Conservation (phyloP, 2,888 invertebrate genomes). For the Cryptus viduatorius region DNA sequence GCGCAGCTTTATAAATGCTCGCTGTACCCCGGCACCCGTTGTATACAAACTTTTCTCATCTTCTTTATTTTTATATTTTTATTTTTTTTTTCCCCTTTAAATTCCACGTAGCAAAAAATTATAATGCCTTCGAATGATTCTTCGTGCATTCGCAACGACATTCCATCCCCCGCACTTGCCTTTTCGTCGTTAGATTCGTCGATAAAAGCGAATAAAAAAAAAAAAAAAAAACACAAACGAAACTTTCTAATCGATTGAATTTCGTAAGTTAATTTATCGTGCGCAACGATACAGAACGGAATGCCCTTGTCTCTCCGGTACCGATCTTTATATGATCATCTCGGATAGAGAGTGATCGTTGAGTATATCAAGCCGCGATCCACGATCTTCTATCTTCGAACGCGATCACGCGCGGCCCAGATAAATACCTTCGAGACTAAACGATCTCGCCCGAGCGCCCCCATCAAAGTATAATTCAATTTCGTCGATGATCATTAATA, state of each 20-base stretch:
- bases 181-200: too few relatives aligned
- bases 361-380: constrained; percentile 28
- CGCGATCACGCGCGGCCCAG: constrained; percentile 49
- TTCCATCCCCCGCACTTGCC: too few relatives aligned
- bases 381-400: constrained; percentile 51
- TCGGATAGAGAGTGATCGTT: constrained; percentile 37
- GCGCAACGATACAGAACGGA: constrained; percentile 17
- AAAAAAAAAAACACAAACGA: not conserved
- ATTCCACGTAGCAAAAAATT: constrained; percentile 25
- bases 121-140: constrained; percentile 5
- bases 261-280: constrained; percentile 39
- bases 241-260: constrained; percentile 25
- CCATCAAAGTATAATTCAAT: constrained; percentile 59
- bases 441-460: constrained; percentile 43
- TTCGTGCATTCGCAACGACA: not conserved
- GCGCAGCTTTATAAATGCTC: constrained; percentile 46
- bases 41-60: constrained; percentile 29
- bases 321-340: constrained; percentile 5
- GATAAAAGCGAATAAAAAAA: not conserved
- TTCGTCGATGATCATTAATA: constrained; percentile 62
- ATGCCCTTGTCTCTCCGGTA: constrained; percentile 6
- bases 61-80: not conserved
- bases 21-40: constrained; percentile 21
- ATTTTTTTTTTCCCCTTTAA: constrained; percentile 2
- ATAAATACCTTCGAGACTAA: constrained; percentile 42